Evolutionary conservation across 1,140 invertebrate species (phyloP).

Genomic region (Papilio xuthus): DNA sequence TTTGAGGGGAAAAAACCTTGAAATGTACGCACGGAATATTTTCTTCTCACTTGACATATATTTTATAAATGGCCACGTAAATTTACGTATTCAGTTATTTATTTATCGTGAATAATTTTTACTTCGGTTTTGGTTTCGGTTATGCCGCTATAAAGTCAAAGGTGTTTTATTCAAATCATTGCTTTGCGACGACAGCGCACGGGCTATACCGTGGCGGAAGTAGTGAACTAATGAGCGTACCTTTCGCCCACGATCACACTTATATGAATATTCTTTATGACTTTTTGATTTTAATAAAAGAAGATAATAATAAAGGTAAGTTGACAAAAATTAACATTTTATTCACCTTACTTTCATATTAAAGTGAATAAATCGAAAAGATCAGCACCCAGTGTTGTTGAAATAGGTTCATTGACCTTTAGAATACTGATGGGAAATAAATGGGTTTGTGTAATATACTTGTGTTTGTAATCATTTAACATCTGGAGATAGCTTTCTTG

Average conservation of each 20-base stretch:
- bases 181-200: neutral
- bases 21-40: neutral
- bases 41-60: constrained; percentile 6
- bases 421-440: too few species aligned
- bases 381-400: too few species aligned
- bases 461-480: neutral
- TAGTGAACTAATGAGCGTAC: neutral
- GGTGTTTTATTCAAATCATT: neutral
- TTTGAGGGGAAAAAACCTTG: neutral
- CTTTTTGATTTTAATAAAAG: too few species aligned
- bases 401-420: too few species aligned
- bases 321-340: too few species aligned
- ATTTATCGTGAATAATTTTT: neutral
- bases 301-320: too few species aligned
- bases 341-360: too few species aligned
- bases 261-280: neutral
- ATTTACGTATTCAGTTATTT: neutral
- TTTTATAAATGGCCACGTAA: neutral
- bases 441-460: too few species aligned
- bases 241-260: neutral
- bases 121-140: neutral
- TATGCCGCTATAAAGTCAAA: neutral
- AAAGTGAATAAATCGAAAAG: too few species aligned
- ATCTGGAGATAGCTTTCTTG: neutral
- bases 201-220: neutral